Conservation (phyloP, 35 echinoderm and acorn worm species). For the Amphiura filiformis region DNA sequence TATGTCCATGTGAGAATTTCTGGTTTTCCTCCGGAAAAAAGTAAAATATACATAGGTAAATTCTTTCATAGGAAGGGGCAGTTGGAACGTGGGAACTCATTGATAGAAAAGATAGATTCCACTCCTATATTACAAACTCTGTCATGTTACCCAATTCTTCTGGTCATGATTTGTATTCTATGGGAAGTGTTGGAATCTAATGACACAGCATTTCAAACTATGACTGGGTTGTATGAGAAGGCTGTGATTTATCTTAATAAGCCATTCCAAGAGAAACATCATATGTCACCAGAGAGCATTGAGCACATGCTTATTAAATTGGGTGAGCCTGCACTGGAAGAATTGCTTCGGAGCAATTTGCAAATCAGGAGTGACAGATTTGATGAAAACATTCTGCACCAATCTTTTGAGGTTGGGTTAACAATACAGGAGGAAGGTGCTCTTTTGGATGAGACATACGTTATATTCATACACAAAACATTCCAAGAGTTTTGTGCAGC, state of each 20-base stretch:
- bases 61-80: neutral
- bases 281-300: neutral
- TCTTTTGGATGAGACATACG: neutral
- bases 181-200: neutral
- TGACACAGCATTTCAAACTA: neutral
- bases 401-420: conserved; percentile 7
- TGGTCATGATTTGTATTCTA: neutral
- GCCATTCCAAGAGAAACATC: neutral
- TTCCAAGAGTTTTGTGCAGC: conserved; percentile 33
- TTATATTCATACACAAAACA: conserved; percentile 18
- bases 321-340: conserved; percentile 3
- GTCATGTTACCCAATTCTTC: neutral
- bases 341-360: neutral
- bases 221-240: neutral
- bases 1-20: neutral
- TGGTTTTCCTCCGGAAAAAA: neutral
- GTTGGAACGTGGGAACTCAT: neutral
- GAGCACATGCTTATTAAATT: neutral
- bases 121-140: neutral
- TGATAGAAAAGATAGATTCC: neutral
- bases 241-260: neutral
- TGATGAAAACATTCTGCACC: neutral
- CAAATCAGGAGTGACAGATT: neutral
- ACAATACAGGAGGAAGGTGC: neutral
- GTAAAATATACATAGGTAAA: neutral